Evolutionary conservation across 2,888 invertebrate species (phyloP).

Genomic region (Cyclophora punctaria): DNA sequence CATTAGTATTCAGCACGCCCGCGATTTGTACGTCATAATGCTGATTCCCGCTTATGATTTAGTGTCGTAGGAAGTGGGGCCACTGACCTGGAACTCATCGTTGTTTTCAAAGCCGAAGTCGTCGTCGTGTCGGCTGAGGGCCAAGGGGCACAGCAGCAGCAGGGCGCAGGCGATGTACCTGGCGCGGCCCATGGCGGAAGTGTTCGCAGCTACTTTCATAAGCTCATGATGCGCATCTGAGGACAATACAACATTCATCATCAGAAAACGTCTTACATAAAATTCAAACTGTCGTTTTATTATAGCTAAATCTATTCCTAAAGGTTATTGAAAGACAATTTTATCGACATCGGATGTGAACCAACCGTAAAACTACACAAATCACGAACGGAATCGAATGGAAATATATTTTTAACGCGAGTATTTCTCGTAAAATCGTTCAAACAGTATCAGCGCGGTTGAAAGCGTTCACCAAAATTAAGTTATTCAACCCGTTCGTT

Average conservation of each 20-base stretch:
- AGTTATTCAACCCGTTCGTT: slow-evolving; percentile 16
- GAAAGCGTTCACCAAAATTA: slow-evolving; percentile 12
- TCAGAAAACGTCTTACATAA: too few species aligned
- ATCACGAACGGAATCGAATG: slow-evolving; percentile 8
- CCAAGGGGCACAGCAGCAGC: slow-evolving; percentile 58
- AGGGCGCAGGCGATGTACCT: slow-evolving; percentile 51
- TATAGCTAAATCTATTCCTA: too few species aligned
- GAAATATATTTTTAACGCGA: slow-evolving; percentile 10
- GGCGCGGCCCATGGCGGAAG: slow-evolving; percentile 46
- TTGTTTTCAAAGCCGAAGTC: slow-evolving; percentile 70
- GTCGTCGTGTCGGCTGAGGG: slow-evolving; percentile 62
- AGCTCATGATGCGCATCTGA: slow-evolving; percentile 57
- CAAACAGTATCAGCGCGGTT: slow-evolving; percentile 6
- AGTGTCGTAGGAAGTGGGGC: slow-evolving; percentile 7
- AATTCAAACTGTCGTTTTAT: too few species aligned
- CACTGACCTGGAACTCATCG: slow-evolving; percentile 37
- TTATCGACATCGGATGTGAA: slow-evolving; percentile 2
- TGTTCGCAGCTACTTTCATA: slow-evolving; percentile 46
- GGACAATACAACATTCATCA: slow-evolving; percentile 26
- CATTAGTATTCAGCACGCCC: slow-evolving; percentile 20
- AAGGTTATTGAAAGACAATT: not conserved
- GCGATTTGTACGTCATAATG: slow-evolving; percentile 16
- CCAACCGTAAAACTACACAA: slow-evolving; percentile 8
- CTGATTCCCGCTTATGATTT: slow-evolving; percentile 17
- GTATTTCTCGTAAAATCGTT: slow-evolving; percentile 9